Base-by-base conservation (phyloP, 2,113 vertebrate species). In the Rhinoderma darwinii region DNA sequence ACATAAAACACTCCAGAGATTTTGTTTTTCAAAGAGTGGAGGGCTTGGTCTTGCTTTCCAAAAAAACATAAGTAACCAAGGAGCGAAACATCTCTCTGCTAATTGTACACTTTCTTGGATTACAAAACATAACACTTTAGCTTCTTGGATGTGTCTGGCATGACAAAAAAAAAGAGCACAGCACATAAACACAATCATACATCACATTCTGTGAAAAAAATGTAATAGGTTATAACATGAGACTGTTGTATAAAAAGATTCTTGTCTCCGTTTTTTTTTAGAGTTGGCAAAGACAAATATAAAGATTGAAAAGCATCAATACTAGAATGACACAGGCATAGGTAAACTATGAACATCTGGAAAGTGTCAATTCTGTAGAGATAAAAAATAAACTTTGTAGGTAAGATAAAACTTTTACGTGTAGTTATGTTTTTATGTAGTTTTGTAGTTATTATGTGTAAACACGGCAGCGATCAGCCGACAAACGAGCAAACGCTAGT, bases 21-120 rank as follows among this genome's bases (percentile, higher is more conserved):
- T 1, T 50, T 75, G 39, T 18, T 77, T 50, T 77, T 74, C n/a
- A 74, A 14, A 17, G 41, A 50, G 27, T 32, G 17, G 0, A 77
- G 74, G 2, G 17, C 43, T 50, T 50, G 41, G 74, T 77, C 73
- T 43, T 15, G 41, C 14, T 75, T 44, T 44, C 10, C 9, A 47
- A 17, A 30, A 47, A 76, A 35, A n/a, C n/a, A n/a, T 68, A 68
- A 68, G 27, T 68, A 68, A 35, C 12, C 30, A 68, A 47, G 9
- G n/a, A 76, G 73, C 22, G 27, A 76, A 76, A 47, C 27, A 76
- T 9, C 73, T 47, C 22, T 44, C 1, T 41, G 20, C 74, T 50
- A 50, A 77, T 50, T 77, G 44, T 51, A 77, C 27, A 77, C 43
- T 32, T 77, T 50, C 43, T 51, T 50, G 44, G 43, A 32, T 77